phyloP scores from a whole-genome alignment of 2,113 vertebrate species.

The Elephantulus edwardii region DNA sequence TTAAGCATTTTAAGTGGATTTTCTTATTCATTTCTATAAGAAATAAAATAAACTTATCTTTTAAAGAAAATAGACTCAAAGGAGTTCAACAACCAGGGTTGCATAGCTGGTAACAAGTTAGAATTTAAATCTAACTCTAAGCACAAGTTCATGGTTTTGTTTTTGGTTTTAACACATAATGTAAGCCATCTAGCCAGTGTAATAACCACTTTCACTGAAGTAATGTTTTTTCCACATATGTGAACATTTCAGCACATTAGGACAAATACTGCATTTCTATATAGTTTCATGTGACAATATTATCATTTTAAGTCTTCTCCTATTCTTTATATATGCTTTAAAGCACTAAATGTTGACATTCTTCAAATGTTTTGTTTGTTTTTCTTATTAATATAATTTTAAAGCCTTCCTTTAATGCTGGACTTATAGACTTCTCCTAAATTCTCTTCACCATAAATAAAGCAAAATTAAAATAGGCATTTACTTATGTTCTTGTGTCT shows the following conservation, averaged over 20 bases:
- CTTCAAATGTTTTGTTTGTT: background rate
- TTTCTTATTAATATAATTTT: background rate
- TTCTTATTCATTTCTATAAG: background rate
- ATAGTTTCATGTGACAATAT: background rate
- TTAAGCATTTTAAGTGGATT: background rate
- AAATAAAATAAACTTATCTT: background rate
- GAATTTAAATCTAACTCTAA: background rate
- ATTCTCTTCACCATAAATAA: background rate
- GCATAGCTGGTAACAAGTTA: background rate
- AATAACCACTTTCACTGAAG: background rate
- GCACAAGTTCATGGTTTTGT: background rate
- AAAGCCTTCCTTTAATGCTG: slow-evolving; percentile 11
- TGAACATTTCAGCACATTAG: background rate
- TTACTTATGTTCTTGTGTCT: background rate
- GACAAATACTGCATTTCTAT: background rate
- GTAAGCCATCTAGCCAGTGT: background rate
- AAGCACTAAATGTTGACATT: slow-evolving; percentile 35
- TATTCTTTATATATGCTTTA: background rate
- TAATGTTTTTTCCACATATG: background rate
- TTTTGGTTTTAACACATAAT: background rate
- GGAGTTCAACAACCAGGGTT: background rate
- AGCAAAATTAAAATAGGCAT: background rate
- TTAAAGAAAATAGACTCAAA: background rate
- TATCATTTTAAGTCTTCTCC: background rate
- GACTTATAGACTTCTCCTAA: background rate